These are phyloP conservation scores for Luperina nickerlii DNA, from an alignment of 2,888 invertebrate species.

Conservation along the genomic window DNA sequence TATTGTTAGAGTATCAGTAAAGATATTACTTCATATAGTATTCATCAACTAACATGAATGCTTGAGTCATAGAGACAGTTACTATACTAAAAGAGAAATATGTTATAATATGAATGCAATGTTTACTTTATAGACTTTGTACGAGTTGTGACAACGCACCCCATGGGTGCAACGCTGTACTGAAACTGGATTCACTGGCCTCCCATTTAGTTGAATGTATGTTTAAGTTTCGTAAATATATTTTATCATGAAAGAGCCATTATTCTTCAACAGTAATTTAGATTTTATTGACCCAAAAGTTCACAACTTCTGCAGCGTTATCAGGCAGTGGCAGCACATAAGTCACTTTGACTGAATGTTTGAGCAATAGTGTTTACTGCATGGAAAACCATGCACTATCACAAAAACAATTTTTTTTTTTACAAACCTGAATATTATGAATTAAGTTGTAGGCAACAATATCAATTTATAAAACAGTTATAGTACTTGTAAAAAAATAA, in stretches of 20 bases:
- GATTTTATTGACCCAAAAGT: not conserved
- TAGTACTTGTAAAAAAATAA: not conserved
- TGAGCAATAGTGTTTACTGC: not conserved
- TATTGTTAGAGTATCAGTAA: constrained; percentile 12
- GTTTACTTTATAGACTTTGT: constrained; percentile 91
- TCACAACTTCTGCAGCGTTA: not conserved
- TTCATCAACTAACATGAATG: not conserved
- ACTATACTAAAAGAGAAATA: constrained; percentile 10
- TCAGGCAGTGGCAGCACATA: not conserved
- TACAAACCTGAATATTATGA: not conserved
- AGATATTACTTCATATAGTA: not conserved
- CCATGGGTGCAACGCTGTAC: constrained; percentile 95
- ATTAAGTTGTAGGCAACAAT: not conserved
- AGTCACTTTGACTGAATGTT: not conserved
- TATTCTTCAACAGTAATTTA: not conserved
- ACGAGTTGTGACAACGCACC: constrained; percentile 97
- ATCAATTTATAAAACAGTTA: not conserved
- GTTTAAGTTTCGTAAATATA: constrained; percentile 72
- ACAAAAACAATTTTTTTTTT: not conserved
- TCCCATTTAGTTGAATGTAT: constrained; percentile 97
- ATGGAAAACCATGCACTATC: not conserved
- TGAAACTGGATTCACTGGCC: constrained; percentile 96
- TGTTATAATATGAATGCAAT: constrained; percentile 35
- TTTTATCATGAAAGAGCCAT: not conserved
- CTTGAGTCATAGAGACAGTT: constrained; percentile 13